Conservation (phyloP, 2,888 invertebrate genomes). For the Caenorhabditis uteleia region DNA sequence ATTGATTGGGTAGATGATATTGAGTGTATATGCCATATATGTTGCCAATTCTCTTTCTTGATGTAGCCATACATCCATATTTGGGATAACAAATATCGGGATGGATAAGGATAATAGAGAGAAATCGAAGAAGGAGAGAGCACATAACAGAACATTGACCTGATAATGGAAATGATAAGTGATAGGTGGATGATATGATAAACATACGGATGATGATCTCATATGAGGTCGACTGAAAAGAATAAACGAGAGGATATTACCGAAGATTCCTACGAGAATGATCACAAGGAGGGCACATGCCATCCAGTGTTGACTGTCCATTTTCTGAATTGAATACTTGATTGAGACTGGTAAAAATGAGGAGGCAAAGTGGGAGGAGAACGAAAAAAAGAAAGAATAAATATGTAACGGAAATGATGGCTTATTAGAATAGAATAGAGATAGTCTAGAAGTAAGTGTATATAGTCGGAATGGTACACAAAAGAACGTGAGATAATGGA, state of each 20-base stretch:
- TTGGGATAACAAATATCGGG: conserved; percentile 66
- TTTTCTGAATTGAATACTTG: too few species aligned
- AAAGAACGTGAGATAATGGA: too few species aligned
- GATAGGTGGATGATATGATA: background rate
- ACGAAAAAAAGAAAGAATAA: too few species aligned
- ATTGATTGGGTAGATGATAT: conserved; percentile 65
- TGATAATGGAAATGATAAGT: conserved; percentile 8
- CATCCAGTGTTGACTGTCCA: conserved; percentile 58
- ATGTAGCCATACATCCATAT: conserved; percentile 53
- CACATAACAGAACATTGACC: conserved; percentile 63
- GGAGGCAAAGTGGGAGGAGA: too few species aligned
- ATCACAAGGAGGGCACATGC: conserved; percentile 57
- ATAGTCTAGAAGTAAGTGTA: too few species aligned
- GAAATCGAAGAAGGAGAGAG: conserved; percentile 63
- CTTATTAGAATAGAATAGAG: too few species aligned
- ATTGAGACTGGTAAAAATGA: too few species aligned
- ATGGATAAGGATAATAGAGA: conserved; percentile 59
- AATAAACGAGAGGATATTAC: conserved; percentile 57
- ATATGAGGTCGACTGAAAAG: conserved; percentile 60
- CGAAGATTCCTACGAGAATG: conserved; percentile 56
- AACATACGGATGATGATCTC: conserved; percentile 53
- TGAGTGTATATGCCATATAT: conserved; percentile 58
- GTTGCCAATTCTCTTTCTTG: conserved; percentile 31
- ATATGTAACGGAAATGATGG: too few species aligned
- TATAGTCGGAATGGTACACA: too few species aligned